Evolutionary conservation across 35 echinoderm and acorn worm species (phyloP).

Genomic region (Patiria miniata): DNA sequence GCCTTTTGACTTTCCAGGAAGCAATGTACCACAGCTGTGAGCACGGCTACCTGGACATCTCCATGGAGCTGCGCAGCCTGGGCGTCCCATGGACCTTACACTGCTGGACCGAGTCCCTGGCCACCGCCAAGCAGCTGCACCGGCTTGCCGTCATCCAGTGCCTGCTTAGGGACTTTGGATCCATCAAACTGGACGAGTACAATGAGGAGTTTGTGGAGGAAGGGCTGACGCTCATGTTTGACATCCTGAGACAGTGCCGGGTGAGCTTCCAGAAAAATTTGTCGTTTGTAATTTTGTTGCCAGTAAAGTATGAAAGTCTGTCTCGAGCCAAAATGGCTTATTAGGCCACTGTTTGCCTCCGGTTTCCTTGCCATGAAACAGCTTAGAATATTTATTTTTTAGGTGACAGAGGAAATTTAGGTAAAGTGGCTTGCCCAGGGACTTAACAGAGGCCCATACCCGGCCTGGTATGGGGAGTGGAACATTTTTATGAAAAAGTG

Average conservation of each 20-base stretch:
- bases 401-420: too few species aligned
- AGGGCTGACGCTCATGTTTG: conserved; percentile 88
- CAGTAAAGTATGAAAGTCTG: too few species aligned
- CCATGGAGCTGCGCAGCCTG: conserved; percentile 90
- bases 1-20: conserved; percentile 83
- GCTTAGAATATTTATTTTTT: too few species aligned
- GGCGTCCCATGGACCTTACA: conserved; percentile 85
- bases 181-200: conserved; percentile 83
- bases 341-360: not conserved
- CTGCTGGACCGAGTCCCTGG: conserved; percentile 74
- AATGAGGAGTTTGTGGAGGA: conserved; percentile 81
- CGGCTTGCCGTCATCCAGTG: conserved; percentile 85
- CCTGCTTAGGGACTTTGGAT: conserved; percentile 85
- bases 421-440: too few species aligned
- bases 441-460: too few species aligned
- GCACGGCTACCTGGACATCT: conserved; percentile 87
- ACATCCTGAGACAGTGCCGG: conserved; percentile 89
- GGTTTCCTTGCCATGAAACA: too few species aligned
- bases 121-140: conserved; percentile 77
- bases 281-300: too few species aligned
- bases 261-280: conserved; percentile 22
- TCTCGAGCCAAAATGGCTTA: too few species aligned
- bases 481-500: too few species aligned
- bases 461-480: too few species aligned
- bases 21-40: conserved; percentile 99